A percentile compares a stretch with the other conserved stretches of the same genome.
Conservation (phyloP, 2,113 vertebrate species). For the Eidolon helvum region DNA sequence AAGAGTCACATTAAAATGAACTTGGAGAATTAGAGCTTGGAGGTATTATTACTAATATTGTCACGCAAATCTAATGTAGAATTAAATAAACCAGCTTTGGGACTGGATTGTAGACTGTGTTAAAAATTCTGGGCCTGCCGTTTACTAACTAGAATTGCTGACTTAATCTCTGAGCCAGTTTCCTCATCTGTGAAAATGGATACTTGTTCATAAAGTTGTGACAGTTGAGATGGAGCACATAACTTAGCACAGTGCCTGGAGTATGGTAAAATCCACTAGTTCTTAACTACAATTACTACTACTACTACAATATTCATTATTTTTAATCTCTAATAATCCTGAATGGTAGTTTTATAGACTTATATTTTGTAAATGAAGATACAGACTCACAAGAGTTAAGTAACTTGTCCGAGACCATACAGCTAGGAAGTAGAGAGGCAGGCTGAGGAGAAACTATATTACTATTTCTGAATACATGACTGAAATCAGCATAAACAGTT, state of each 20-base stretch:
- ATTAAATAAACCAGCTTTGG: slow-evolving; percentile 18
- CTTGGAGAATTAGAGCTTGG: not conserved
- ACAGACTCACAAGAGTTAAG: not conserved
- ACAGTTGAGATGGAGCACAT: not conserved
- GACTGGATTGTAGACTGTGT: not conserved
- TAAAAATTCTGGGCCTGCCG: slow-evolving; percentile 10
- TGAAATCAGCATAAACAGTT: slow-evolving; percentile 14
- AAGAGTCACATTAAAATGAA: not conserved
- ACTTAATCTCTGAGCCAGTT: not conserved
- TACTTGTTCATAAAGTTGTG: not conserved
- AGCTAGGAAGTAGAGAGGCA: not conserved
- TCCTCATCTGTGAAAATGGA: not conserved
- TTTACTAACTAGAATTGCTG: slow-evolving; percentile 17
- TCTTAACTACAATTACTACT: slow-evolving; percentile 7
- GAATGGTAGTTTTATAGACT: not conserved
- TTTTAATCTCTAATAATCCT: slow-evolving; percentile 1
- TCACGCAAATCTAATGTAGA: slow-evolving; percentile 11
- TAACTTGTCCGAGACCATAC: not conserved
- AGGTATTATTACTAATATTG: not conserved
- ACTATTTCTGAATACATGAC: slow-evolving; percentile 3
- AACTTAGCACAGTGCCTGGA: not conserved
- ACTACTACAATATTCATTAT: not conserved
- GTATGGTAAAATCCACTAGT: not conserved
- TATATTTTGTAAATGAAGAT: slow-evolving; percentile 3
- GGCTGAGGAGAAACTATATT: not conserved